Evolutionary conservation across 2,113 vertebrate genomes (phyloP).

Genomic region (Elephantulus edwardii): DNA sequence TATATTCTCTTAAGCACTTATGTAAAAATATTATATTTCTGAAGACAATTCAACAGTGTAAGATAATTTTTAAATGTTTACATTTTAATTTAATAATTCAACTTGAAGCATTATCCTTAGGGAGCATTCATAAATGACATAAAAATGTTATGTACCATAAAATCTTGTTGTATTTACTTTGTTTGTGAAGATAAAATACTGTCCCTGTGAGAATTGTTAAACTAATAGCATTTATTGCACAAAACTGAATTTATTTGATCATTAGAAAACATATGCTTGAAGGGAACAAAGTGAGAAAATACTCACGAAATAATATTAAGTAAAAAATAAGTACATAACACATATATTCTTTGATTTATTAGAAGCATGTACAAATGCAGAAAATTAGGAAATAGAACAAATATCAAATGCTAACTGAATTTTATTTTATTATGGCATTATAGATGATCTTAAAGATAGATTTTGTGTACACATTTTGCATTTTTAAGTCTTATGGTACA

Average conservation of each 20-base stretch:
- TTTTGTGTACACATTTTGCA: neutral
- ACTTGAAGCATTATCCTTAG: conserved; percentile 26
- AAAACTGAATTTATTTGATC: conserved; percentile 18
- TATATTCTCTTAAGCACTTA: conserved; percentile 34
- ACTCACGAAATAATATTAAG: neutral
- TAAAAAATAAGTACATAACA: neutral
- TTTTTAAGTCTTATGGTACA: neutral
- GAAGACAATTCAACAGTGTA: conserved; percentile 24
- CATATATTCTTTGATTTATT: neutral
- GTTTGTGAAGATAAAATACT: neutral
- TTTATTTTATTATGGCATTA: neutral
- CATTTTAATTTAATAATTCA: conserved; percentile 37
- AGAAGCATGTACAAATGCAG: neutral
- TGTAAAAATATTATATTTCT: conserved; percentile 23
- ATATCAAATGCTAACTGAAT: neutral
- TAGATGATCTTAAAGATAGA: neutral
- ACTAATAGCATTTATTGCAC: neutral
- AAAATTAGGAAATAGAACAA: neutral
- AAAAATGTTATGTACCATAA: conserved; percentile 14
- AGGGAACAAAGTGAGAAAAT: conserved; percentile 15
- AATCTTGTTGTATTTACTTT: neutral
- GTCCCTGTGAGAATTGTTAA: neutral
- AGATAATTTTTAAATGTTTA: conserved; percentile 33
- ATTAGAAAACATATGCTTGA: conserved; percentile 18
- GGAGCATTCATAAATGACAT: conserved; percentile 13